Base-by-base conservation (phyloP, 2,113 vertebrate genomes). In the Sisor rabdophorus region DNA sequence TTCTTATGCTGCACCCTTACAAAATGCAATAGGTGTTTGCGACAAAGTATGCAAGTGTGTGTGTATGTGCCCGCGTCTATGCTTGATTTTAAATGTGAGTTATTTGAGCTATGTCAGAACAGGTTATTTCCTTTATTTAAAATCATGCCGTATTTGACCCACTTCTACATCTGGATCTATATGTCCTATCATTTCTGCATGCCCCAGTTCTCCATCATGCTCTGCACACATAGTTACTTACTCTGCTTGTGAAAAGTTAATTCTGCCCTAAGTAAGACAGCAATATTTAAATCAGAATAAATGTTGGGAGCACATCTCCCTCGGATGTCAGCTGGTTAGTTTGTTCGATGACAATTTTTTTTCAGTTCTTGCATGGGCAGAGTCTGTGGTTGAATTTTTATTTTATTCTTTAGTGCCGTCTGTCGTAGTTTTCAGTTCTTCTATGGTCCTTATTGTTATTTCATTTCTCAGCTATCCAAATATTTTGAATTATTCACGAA, bases 1-100 rank as follows among this genome's bases (percentile, higher is more conserved):
- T 22, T 80, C 72, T 78, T 15, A 77, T 71, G 44, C 56, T 59
- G 22, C 59, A 71, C 53, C 59, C 53, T 69, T n/a, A 68, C 54
- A 76, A 26, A 69, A 17, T 44, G 54, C 20, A 28, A 1, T 17
- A 50, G 65, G 40, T 54, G n/a, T n/a, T n/a, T n/a, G n/a, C n/a
- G n/a, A 56, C 75, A 61, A 28, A 20, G 58, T 4, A 11, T n/a
- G 16, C n/a, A 16, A 55, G 55, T 52, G 22, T 11, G 52, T 71
- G 26, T 78, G 40, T 69, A 44, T 50, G 53, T 55, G 69, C 71
- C 20, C 40, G 40, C 40, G 10, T 44, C 40, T 9, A 44, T 44
- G 40, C 40, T 9, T 9, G 40, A 12, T 47, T 10, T 17, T 71
- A 2, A 24, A 11, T 4, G n/a, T n/a, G 28, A 26, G 32, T 47